These are phyloP conservation scores for Falco cherrug DNA, from an alignment of 2,797 vertebrate genomes.

Conservation along the genomic window DNA sequence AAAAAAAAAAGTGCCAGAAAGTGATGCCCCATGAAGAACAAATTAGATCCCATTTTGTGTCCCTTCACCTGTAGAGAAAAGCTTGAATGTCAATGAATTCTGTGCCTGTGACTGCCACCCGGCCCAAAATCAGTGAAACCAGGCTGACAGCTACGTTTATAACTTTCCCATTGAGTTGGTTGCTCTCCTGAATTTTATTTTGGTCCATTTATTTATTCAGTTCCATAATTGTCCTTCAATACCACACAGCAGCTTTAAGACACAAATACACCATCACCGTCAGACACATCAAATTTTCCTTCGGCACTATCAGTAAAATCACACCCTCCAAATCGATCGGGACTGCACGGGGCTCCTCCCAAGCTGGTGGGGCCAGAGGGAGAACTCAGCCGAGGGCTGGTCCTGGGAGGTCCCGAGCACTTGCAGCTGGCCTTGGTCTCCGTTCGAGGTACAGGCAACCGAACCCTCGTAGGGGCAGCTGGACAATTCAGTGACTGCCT, in stretches of 20 bases:
- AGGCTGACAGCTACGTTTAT: background rate
- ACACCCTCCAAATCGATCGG: background rate
- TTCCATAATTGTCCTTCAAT: background rate
- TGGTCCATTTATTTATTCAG: background rate
- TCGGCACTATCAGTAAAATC: background rate
- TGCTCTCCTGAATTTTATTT: background rate
- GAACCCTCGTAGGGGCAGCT: accelerated
- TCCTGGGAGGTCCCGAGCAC: background rate
- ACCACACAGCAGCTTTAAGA: background rate
- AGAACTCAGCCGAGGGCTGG: background rate
- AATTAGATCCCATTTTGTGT: slow-evolving; percentile 27
- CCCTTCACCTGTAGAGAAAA: slow-evolving; percentile 22
- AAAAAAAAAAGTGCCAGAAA: background rate
- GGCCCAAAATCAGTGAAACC: background rate
- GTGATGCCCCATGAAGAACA: slow-evolving; percentile 22
- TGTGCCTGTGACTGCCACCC: background rate
- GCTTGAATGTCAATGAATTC: slow-evolving; percentile 38
- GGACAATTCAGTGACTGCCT: background rate
- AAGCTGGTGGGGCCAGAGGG: background rate
- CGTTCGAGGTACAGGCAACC: background rate
- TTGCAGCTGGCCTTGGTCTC: background rate
- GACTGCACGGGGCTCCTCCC: background rate
- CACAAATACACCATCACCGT: background rate
- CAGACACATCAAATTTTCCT: background rate
- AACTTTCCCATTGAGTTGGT: background rate